Base-by-base conservation (phyloP, 1,140 invertebrate genomes). In the Ctenoplectra terminalis region DNA sequence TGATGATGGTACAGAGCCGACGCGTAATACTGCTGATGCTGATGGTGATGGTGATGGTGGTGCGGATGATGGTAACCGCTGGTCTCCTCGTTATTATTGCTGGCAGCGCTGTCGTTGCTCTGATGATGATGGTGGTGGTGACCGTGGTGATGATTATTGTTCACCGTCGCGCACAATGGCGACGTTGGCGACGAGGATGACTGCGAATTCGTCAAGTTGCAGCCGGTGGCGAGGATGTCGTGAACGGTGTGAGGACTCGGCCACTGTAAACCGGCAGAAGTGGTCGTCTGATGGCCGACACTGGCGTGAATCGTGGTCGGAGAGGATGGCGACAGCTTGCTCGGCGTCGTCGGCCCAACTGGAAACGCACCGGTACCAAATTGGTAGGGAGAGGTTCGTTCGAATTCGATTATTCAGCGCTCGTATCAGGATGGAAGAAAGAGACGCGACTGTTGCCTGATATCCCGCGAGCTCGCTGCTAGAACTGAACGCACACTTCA, bases 161-260 rank as follows among this genome's bases (percentile, higher is more conserved):
- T 90, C 54, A 88, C 72, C 48, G 83, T 80, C 34, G 89, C 72
- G 84, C 90, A 88, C 61, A 87, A 50, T 23, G 83, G 83, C 20
- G 88, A 87, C 26, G 73, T 83, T 29, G 89, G 70, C 0, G 81
- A 87, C 17, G 86, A 87, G 37, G 81, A 93, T 31, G 91, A 83
- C 0, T 90, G 87, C 0, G 92, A 91, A 11, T 75, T 89, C 13
- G 87, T 82, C 61, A 89, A 34, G 13, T 87, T 84, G 58, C 82
- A 84, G 58, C 87, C 82, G 46, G 73, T 92, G 20, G 95, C 95
- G 82, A 97, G 93, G 84, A 97, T 96, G 88, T 97, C 96, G 73
- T 95, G 95, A 7, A 97, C 96, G 2, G 96, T 95, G 90, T 97
- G 96, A 26, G 96, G 95, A 88, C 93, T 95, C 46, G 95, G 95